Evolutionary conservation across 2,113 vertebrate species (phyloP).

Genomic region (Burhinus bistriatus): DNA sequence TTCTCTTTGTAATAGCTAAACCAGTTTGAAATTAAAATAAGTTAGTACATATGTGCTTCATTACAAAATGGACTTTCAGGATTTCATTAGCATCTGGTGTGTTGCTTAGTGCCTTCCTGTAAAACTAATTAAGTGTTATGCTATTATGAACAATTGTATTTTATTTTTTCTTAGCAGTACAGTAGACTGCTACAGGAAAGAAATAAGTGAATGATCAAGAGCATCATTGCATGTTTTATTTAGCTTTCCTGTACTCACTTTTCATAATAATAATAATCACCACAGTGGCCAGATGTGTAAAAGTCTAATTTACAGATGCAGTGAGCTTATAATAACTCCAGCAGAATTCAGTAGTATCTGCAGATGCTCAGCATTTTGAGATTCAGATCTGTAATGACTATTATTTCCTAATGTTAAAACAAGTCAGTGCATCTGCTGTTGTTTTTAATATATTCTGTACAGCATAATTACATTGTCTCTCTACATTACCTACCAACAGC

Average conservation of each 20-base stretch:
- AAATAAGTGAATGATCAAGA: not conserved
- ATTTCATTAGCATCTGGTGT: slow-evolving; percentile 44
- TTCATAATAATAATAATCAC: not conserved
- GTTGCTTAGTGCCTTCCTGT: not conserved
- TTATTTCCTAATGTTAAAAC: not conserved
- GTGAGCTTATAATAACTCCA: not conserved
- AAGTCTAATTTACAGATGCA: not conserved
- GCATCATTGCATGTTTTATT: not conserved
- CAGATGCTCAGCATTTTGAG: not conserved
- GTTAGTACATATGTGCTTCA: not conserved
- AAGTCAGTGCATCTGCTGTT: not conserved
- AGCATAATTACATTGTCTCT: not conserved
- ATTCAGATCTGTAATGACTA: not conserved
- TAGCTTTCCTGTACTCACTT: not conserved
- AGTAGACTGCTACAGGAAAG: not conserved
- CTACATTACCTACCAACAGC: not conserved
- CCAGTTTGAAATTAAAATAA: slow-evolving; percentile 9
- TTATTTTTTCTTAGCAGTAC: not conserved
- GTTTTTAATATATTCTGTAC: not conserved
- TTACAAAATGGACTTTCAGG: slow-evolving; percentile 35
- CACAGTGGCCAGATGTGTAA: not conserved
- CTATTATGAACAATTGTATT: not conserved
- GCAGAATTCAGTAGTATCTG: not conserved
- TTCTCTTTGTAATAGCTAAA: not conserved
- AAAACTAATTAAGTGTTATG: slow-evolving; percentile 32